A percentile compares a stretch with the other conserved stretches of the same genome.
Conservation (phyloP, 2,113 vertebrate genomes). For the Propithecus coquereli region DNA sequence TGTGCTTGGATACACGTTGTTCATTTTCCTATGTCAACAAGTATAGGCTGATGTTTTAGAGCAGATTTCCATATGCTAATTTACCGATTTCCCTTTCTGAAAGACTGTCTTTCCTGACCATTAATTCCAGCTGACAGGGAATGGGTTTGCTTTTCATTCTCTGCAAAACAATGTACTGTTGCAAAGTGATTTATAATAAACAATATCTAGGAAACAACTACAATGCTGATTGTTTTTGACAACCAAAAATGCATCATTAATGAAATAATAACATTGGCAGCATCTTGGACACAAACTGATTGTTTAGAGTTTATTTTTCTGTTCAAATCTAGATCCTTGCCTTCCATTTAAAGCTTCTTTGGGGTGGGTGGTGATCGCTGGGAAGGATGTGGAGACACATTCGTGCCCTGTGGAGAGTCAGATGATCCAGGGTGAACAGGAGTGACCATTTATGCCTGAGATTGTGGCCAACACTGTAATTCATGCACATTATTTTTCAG, state of each 20-base stretch:
- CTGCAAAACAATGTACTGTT: slow-evolving; percentile 81
- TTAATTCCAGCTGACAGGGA: slow-evolving; percentile 80
- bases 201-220: slow-evolving; percentile 72
- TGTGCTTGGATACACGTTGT: slow-evolving; percentile 67
- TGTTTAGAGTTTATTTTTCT: slow-evolving; percentile 73
- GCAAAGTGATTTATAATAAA: slow-evolving; percentile 83
- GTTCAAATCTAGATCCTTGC: slow-evolving; percentile 58
- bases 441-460: slow-evolving; percentile 42
- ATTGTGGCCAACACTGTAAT: slow-evolving; percentile 34
- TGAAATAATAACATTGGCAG: slow-evolving; percentile 81
- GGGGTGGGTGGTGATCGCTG: slow-evolving; percentile 57
- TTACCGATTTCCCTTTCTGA: slow-evolving; percentile 68
- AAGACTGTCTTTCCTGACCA: slow-evolving; percentile 68
- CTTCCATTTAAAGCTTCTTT: slow-evolving; percentile 68
- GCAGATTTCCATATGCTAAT: slow-evolving; percentile 79
- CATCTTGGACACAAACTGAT: slow-evolving; percentile 77
- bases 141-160: slow-evolving; percentile 78
- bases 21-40: slow-evolving; percentile 75
- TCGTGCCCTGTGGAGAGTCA: background rate
- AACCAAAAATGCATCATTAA: slow-evolving; percentile 86
- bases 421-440: slow-evolving; percentile 5
- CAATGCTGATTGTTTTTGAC: slow-evolving; percentile 83
- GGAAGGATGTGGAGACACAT: slow-evolving; percentile 52
- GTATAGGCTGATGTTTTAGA: slow-evolving; percentile 65
- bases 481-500: slow-evolving; percentile 65